These are phyloP conservation scores for Cheirogaleus major DNA, from an alignment of 2,797 vertebrate species.

Conservation along the genomic window DNA sequence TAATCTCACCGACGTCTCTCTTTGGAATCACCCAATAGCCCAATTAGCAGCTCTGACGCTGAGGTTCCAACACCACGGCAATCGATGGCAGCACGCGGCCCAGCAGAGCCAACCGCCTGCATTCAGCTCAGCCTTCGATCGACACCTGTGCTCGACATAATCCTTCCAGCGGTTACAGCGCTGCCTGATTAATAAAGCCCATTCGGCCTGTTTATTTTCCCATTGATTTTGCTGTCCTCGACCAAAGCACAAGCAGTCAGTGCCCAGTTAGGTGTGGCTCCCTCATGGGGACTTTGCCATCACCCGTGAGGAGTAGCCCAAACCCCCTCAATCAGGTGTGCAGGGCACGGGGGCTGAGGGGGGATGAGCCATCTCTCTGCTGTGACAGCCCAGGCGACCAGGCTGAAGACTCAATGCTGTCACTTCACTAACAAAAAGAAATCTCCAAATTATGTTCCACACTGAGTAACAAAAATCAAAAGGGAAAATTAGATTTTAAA, in stretches of 20 bases:
- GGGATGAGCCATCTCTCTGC: conserved; percentile 20
- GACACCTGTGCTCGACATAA: conserved; percentile 63
- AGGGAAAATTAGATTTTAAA: conserved; percentile 73
- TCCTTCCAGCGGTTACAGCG: conserved; percentile 61
- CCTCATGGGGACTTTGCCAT: conserved; percentile 46
- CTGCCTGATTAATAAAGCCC: conserved; percentile 78
- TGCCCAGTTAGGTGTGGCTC: conserved; percentile 71
- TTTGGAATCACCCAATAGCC: conserved; percentile 34
- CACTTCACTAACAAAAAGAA: conserved; percentile 66
- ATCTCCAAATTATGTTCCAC: conserved; percentile 61
- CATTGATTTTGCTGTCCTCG: conserved; percentile 70
- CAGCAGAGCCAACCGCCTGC: conserved; percentile 35
- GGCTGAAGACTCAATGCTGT: conserved; percentile 62
- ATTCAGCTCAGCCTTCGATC: conserved; percentile 64
- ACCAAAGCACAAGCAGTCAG: conserved; percentile 68
- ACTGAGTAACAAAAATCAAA: conserved; percentile 63
- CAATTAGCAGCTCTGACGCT: conserved; percentile 35
- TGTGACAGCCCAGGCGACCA: conserved; percentile 47
- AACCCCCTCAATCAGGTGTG: conserved; percentile 63
- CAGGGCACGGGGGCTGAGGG: not conserved
- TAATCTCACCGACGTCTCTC: not conserved
- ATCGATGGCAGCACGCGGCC: conserved; percentile 60
- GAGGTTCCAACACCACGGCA: not conserved
- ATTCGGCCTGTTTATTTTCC: conserved; percentile 72
- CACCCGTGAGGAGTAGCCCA: conserved; percentile 19